These are phyloP conservation scores for Xestia xanthographa DNA, from an alignment of 2,888 invertebrate genomes.

Conservation along the genomic window DNA sequence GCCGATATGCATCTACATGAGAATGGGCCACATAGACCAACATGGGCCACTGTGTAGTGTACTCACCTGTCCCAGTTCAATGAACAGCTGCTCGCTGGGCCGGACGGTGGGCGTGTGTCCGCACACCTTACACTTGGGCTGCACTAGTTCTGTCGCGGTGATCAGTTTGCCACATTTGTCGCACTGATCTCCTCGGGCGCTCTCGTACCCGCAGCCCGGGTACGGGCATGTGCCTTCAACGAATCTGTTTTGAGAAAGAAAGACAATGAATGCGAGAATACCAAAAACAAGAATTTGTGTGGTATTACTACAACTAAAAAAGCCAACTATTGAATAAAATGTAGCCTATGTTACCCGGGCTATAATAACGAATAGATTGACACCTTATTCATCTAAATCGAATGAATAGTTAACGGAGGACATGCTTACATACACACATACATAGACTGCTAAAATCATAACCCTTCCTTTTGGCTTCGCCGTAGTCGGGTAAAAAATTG, in stretches of 20 bases:
- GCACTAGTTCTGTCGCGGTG: constrained; percentile 96
- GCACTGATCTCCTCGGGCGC: constrained; percentile 99
- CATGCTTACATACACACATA: too few species aligned
- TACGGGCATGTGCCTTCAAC: constrained; percentile 99
- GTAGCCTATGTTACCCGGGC: too few species aligned
- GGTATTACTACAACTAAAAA: too few species aligned
- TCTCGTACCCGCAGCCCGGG: constrained; percentile 96
- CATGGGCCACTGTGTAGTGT: not conserved
- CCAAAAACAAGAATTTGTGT: too few species aligned
- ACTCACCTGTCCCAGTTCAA: constrained; percentile 96
- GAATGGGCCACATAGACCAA: not conserved
- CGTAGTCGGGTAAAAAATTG: too few species aligned
- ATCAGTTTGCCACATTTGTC: constrained; percentile 99
- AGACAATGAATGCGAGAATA: not conserved
- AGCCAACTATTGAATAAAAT: too few species aligned
- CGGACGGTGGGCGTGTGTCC: constrained; percentile 92
- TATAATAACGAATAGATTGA: too few species aligned
- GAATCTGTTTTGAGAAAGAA: constrained; percentile 90
- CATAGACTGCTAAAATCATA: too few species aligned
- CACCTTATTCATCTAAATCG: too few species aligned
- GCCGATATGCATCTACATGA: not conserved
- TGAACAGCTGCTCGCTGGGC: constrained; percentile 97
- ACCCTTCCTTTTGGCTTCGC: too few species aligned
- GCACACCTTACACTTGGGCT: constrained; percentile 97
- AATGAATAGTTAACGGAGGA: too few species aligned